Conservation (phyloP, 2,888 invertebrate species). For the Eudasyphora cyanicolor region DNA sequence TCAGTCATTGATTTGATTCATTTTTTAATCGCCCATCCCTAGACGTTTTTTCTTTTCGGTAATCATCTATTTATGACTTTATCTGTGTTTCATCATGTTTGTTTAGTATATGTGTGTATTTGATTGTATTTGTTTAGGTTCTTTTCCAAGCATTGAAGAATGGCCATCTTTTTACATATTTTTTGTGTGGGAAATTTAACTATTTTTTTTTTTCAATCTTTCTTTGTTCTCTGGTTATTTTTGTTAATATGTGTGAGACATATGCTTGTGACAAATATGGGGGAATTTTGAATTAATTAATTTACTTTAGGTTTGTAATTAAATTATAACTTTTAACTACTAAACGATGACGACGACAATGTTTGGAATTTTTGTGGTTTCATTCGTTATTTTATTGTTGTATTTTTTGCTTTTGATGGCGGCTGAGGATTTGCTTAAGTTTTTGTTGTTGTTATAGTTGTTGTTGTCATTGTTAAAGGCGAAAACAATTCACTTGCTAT, state of each 20-base stretch:
- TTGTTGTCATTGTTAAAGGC: neutral
- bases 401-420: constrained; percentile 52
- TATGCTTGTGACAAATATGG: neutral
- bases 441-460: constrained; percentile 62
- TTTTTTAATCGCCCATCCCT: constrained; percentile 1
- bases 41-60: constrained; percentile 6
- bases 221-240: constrained; percentile 56
- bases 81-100: constrained; percentile 21
- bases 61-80: constrained; percentile 43
- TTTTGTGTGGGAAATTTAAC: constrained; percentile 3
- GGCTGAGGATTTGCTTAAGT: constrained; percentile 38
- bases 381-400: constrained; percentile 6
- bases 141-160: constrained; percentile 54
- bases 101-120: constrained; percentile 51
- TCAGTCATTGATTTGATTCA: neutral
- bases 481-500: constrained; percentile 26
- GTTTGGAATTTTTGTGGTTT: constrained; percentile 41
- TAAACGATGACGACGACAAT: constrained; percentile 41
- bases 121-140: constrained; percentile 64
- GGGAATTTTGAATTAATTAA: constrained; percentile 1
- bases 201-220: constrained; percentile 22
- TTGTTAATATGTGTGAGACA: constrained; percentile 43
- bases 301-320: constrained; percentile 48
- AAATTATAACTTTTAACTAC: constrained; percentile 56
- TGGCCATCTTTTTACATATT: constrained; percentile 43